These are phyloP conservation scores for Tenthredo amoena DNA, from an alignment of 2,888 invertebrate species.

Conservation along the genomic window DNA sequence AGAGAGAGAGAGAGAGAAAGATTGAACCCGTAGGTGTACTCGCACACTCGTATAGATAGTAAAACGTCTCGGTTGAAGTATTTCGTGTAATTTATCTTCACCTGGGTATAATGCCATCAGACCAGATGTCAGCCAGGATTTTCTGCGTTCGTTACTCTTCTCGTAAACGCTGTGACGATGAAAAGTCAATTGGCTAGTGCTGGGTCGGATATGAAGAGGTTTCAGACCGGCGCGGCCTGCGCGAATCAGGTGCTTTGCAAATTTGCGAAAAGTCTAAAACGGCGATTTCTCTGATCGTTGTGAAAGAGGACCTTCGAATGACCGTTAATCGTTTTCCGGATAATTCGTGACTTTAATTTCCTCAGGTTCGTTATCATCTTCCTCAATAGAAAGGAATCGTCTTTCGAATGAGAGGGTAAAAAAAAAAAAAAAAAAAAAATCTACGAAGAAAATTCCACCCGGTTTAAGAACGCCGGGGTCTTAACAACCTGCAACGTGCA, in stretches of 20 bases:
- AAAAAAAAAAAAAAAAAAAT: neutral
- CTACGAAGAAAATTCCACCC: neutral
- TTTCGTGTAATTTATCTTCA: neutral
- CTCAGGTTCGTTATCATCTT: neutral
- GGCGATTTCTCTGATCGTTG: neutral
- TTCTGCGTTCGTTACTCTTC: neutral
- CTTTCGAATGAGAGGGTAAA: neutral
- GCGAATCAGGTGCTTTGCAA: neutral
- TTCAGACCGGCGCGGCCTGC: no score
- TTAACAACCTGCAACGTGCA: neutral
- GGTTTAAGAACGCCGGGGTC: neutral
- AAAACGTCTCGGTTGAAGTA: neutral
- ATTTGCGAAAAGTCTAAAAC: neutral
- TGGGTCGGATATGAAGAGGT: neutral
- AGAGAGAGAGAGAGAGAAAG: neutral
- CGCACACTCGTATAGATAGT: neutral
- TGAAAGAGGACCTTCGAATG: neutral
- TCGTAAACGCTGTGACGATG: neutral
- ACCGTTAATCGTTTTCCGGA: neutral
- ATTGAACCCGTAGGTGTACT: neutral
- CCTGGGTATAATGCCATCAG: neutral
- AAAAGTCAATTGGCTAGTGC: slow-evolving; percentile 10
- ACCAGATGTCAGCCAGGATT: neutral
- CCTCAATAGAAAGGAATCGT: neutral
- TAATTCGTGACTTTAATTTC: neutral